phyloP scores from a whole-genome alignment of 1,140 invertebrate genomes.

The Pemphigus obesinymphae region DNA sequence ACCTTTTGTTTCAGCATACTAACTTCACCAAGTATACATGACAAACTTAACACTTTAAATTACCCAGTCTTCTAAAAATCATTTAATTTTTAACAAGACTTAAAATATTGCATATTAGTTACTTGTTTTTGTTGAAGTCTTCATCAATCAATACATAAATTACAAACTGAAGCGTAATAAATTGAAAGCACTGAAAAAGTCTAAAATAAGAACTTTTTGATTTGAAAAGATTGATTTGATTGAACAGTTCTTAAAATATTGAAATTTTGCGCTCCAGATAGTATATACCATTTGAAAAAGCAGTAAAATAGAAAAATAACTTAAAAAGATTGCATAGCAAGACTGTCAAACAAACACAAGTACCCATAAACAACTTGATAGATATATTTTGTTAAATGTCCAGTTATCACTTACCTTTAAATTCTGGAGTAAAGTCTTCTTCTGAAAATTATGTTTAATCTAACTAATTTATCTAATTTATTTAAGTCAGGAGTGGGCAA shows the following conservation, averaged over 20 bases:
- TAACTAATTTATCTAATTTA: not conserved
- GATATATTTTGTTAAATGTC: not conserved
- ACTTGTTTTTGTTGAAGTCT: not conserved
- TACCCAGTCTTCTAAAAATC: not conserved
- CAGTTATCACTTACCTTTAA: not conserved
- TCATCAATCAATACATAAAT: not conserved
- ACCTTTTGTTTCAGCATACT: conserved; percentile 44
- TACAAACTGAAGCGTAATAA: not conserved
- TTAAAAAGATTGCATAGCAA: not conserved
- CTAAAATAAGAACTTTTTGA: not conserved
- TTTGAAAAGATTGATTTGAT: not conserved
- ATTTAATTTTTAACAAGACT: not conserved
- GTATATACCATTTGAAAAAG: not conserved
- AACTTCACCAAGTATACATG: not conserved
- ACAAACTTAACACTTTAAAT: not conserved
- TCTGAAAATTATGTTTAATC: not conserved
- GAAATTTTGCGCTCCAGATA: not conserved
- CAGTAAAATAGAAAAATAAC: not conserved
- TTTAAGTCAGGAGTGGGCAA: too few relatives aligned
- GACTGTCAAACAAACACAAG: not conserved
- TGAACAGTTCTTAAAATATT: not conserved
- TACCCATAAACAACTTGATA: not conserved
- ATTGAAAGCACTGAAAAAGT: not conserved
- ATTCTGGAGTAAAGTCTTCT: not conserved
- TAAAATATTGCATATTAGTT: not conserved